These are phyloP conservation scores for Macropis europaea DNA, from an alignment of 2,888 invertebrate species.

Conservation along the genomic window DNA sequence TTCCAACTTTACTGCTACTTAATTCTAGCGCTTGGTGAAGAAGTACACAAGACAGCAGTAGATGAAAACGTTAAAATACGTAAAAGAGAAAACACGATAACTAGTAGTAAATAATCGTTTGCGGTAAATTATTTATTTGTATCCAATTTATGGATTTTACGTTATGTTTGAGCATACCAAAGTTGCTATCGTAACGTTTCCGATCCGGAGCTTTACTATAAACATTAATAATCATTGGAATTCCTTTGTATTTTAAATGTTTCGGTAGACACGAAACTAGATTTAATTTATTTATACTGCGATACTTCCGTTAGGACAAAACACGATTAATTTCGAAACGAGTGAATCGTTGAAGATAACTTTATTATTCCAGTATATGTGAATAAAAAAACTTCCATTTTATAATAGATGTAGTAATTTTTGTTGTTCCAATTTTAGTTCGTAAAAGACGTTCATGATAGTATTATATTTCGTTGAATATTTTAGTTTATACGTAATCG, in stretches of 20 bases:
- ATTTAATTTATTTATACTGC: not conserved
- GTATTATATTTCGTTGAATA: not conserved
- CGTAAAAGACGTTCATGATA: not conserved
- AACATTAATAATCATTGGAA: conserved; percentile 8
- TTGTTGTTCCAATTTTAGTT: conserved; percentile 1
- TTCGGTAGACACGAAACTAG: not conserved
- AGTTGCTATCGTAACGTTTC: conserved; percentile 20
- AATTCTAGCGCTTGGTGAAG: conserved; percentile 48
- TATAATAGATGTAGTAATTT: not conserved
- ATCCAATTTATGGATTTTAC: not conserved
- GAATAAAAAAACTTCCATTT: conserved; percentile 19
- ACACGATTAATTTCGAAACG: not conserved
- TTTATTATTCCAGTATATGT: not conserved
- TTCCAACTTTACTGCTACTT: conserved; percentile 54
- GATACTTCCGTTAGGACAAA: not conserved
- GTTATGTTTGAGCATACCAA: conserved; percentile 26
- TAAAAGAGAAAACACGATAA: conserved; percentile 4
- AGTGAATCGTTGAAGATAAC: not conserved
- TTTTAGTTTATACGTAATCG: conserved; percentile 11
- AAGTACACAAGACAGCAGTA: conserved; percentile 43
- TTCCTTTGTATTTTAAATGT: conserved; percentile 10
- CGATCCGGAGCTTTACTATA: conserved; percentile 13
- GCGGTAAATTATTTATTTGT: conserved; percentile 28
- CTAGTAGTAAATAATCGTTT: conserved; percentile 18
- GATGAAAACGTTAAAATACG: conserved; percentile 36